Percentiles rank a stretch among this genome's conserved stretches.
phyloP scores from a whole-genome alignment of 2,888 invertebrate genomes.

The Chymomyza amoena region DNA sequence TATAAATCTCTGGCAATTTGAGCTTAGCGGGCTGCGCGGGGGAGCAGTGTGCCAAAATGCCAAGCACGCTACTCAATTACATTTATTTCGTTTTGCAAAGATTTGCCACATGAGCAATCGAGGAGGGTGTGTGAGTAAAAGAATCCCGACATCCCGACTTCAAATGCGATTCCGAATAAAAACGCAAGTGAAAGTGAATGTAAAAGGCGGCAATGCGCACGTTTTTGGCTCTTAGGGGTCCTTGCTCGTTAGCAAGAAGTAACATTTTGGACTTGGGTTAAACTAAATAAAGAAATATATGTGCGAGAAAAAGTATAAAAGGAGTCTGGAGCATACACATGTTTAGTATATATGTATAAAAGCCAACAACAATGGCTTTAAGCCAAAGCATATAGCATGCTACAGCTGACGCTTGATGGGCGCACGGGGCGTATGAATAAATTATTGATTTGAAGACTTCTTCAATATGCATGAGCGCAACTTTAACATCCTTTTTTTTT shows the following conservation, averaged over 20 bases:
- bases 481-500: background rate
- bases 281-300: constrained; percentile 53
- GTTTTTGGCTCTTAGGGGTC: constrained; percentile 1
- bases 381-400: constrained; percentile 29
- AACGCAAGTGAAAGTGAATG: background rate
- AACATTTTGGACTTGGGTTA: constrained; percentile 38
- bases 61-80: constrained; percentile 27
- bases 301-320: constrained; percentile 9
- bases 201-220: background rate
- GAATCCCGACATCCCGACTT: background rate
- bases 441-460: constrained; percentile 53
- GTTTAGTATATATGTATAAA: no score
- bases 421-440: constrained; percentile 27
- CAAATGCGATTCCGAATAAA: background rate
- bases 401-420: background rate
- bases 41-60: background rate
- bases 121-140: background rate
- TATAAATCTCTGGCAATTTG: constrained; percentile 65
- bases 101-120: constrained; percentile 18
- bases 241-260: constrained; percentile 32
- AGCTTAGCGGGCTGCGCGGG: constrained; percentile 24
- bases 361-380: constrained; percentile 39
- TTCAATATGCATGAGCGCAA: constrained; percentile 6
- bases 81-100: constrained; percentile 15
- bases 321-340: background rate